Conservation (phyloP, 2,797 vertebrate genomes). For the Myripristis jacobus region DNA sequence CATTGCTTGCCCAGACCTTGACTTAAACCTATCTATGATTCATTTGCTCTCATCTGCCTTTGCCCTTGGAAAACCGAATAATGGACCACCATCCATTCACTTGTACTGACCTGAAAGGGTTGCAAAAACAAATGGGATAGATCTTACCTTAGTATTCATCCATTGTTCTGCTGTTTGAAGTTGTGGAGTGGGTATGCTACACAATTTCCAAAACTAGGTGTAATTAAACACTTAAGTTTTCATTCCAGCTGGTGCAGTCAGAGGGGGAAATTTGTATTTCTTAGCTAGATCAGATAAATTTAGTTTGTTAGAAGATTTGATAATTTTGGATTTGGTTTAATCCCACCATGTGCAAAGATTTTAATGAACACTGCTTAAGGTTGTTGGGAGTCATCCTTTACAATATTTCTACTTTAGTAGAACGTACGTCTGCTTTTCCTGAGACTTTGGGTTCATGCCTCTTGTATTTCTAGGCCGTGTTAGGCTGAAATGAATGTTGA, state of each 20-base stretch:
- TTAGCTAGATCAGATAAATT: not conserved
- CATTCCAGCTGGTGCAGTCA: not conserved
- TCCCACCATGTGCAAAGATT: not conserved
- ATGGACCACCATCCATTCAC: slow-evolving; percentile 7
- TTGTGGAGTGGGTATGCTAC: not conserved
- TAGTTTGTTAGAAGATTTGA: not conserved
- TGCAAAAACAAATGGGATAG: not conserved
- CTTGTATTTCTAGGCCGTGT: not conserved
- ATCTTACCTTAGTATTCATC: not conserved
- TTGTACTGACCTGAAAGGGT: not conserved
- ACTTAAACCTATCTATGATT: not conserved
- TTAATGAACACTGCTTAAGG: not conserved
- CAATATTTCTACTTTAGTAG: not conserved
- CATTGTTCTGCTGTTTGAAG: not conserved
- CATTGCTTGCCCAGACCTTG: not conserved
- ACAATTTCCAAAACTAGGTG: not conserved
- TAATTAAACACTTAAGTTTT: not conserved
- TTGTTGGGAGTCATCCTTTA: not conserved
- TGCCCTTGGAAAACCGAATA: slow-evolving; percentile 12
- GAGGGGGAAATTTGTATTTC: slow-evolving; percentile 28
- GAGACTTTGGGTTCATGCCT: no score
- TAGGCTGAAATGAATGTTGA: not conserved
- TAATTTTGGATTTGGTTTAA: not conserved
- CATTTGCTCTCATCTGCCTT: slow-evolving; percentile 6
- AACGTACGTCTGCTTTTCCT: not conserved